phyloP scores from a whole-genome alignment of 1,140 invertebrate genomes.

The Drosophila kohkoa region DNA sequence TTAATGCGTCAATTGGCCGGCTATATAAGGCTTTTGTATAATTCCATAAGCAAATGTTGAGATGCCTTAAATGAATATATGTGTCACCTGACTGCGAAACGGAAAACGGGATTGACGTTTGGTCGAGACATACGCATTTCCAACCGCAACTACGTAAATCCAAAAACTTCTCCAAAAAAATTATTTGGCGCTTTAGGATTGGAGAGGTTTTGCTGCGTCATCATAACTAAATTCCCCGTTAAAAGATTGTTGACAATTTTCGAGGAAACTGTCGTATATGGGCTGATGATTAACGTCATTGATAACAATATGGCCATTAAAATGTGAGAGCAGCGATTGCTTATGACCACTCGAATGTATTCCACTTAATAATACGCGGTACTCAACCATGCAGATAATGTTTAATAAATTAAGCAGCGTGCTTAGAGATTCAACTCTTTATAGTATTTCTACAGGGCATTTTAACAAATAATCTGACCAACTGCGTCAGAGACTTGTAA shows the following conservation, averaged over 20 bases:
- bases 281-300: constrained; percentile 13
- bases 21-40: constrained; percentile 12
- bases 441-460: neutral
- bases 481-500: constrained; percentile 16
- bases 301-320: neutral
- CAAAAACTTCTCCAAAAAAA: constrained; percentile 10
- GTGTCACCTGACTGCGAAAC: constrained; percentile 14
- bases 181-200: neutral
- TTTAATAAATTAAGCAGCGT: neutral
- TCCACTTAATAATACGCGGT: neutral
- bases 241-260: constrained; percentile 25
- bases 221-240: neutral
- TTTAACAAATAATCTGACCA: neutral
- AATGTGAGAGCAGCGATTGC: neutral
- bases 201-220: constrained; percentile 2
- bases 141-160: constrained; percentile 25
- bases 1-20: constrained; percentile 4
- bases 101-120: constrained; percentile 1
- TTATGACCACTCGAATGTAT: neutral
- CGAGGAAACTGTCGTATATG: neutral
- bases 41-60: constrained; percentile 3
- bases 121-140: constrained; percentile 13
- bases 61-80: neutral
- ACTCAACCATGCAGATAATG: neutral
- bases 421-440: neutral